These are phyloP conservation scores for Halictus quadricinctus DNA, from an alignment of 2,888 invertebrate genomes.

Conservation along the genomic window DNA sequence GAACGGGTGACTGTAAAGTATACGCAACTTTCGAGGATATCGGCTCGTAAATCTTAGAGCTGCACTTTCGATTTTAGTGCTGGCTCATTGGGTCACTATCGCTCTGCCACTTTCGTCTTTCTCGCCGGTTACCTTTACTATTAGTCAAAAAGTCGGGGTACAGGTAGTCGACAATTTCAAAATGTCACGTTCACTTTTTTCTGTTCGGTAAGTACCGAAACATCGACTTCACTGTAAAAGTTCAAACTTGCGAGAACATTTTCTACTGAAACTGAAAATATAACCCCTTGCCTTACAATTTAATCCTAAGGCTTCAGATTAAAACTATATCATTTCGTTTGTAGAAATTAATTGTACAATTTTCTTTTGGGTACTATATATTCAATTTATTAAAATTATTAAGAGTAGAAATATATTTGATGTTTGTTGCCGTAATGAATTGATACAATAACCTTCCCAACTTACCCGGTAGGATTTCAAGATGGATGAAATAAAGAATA, in stretches of 20 bases:
- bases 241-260: neutral
- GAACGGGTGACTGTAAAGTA: slow-evolving; percentile 31
- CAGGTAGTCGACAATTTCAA: neutral
- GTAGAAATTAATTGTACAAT: too few relatives aligned
- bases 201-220: neutral
- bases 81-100: slow-evolving; percentile 67
- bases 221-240: neutral
- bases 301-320: too few relatives aligned
- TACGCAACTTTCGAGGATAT: slow-evolving; percentile 49
- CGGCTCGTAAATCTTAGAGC: slow-evolving; percentile 58
- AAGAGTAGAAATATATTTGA: too few relatives aligned
- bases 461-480: too few relatives aligned
- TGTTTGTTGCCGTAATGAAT: too few relatives aligned
- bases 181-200: neutral
- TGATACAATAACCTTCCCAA: too few relatives aligned
- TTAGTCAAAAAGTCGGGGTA: neutral
- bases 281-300: neutral
- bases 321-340: too few relatives aligned
- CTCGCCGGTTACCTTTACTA: neutral
- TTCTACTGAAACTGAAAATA: neutral
- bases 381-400: too few relatives aligned
- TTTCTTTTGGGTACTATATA: too few relatives aligned
- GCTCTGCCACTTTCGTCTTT: slow-evolving; percentile 32
- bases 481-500: too few relatives aligned
- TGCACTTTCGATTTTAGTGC: slow-evolving; percentile 71